Percentiles rank a stretch among this genome's conserved stretches.
phyloP scores from a whole-genome alignment of 2,888 invertebrate genomes.

The Polyommatus iphigenia region DNA sequence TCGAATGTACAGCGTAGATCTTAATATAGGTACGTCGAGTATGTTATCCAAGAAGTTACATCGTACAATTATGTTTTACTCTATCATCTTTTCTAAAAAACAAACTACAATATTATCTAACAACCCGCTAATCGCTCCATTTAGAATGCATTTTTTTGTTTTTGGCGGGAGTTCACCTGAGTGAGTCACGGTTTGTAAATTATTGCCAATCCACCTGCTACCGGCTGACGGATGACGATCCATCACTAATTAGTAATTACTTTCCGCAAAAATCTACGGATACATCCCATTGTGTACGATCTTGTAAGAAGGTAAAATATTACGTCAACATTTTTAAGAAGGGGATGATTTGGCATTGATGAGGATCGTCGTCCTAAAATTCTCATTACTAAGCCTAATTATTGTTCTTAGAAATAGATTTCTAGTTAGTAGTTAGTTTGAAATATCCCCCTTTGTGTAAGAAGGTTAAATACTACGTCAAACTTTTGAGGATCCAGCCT shows the following conservation, averaged over 20 bases:
- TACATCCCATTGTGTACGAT: not conserved
- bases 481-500: not conserved
- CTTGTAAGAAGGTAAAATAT: no score
- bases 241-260: constrained; percentile 8
- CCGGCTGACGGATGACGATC: not conserved
- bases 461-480: no score
- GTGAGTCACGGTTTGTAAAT: not conserved
- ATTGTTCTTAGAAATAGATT: not conserved
- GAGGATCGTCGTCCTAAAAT: not conserved
- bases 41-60: no score
- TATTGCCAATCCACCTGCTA: constrained; percentile 15
- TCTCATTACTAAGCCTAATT: not conserved
- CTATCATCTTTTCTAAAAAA: no score
- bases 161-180: not conserved
- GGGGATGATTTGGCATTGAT: not conserved
- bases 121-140: not conserved
- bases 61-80: no score
- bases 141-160: constrained; percentile 6
- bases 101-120: not conserved
- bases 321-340: not conserved
- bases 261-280: not conserved
- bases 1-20: no score
- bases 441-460: no score
- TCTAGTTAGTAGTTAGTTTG: no score
- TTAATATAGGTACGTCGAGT: no score